Evolutionary conservation across 2,888 invertebrate species (phyloP), one percentile per base, ranked within the genome.

Genomic region (Tholera decimalis): DNA sequence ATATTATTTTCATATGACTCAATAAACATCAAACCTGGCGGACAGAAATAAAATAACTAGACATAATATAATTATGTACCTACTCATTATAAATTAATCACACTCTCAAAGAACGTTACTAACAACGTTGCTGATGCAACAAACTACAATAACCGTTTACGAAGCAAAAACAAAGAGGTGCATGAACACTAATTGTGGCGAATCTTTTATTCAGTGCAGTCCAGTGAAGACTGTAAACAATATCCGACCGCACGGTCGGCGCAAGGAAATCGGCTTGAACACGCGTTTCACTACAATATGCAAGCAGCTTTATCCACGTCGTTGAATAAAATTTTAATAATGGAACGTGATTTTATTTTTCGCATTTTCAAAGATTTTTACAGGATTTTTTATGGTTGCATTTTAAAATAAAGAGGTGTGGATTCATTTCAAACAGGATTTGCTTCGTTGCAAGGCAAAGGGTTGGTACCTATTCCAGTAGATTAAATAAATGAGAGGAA

Each of bases 171-270:
- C 28, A 47, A 58, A 82, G 76, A 79, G 53, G 50, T 55, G 33
- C 50, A 71, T 64, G 77, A 74, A 71, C 64, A 80, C 72, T 82
- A 83, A 86, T 85, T 84, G 83, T 72, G 74, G 37, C 50, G 41
- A 57, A 75, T 86, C 71, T 82, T 79, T 87, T 87, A 87, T 87
- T 85, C 85, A 85, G 70, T 58, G 58, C 64, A 66, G 79, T 74
- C 73, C 51, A 53, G 58, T 51, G 46, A 57, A 62, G 67, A 65
- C 56, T 41, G 69, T 66, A 67, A 77, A 72, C 69, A 82, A 83
- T 83, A 81, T 83, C 84, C 83, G 81, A 60, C 76, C 63, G 58
- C 64, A 73, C 51, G 33, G 30, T n/a, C n/a, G 58, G 64, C 58
- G 39, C 58, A 77, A 69, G 73, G 61, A 73, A 73, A 80, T 80